Conservation (phyloP, 2,888 invertebrate genomes). For the Rutpela maculata region DNA sequence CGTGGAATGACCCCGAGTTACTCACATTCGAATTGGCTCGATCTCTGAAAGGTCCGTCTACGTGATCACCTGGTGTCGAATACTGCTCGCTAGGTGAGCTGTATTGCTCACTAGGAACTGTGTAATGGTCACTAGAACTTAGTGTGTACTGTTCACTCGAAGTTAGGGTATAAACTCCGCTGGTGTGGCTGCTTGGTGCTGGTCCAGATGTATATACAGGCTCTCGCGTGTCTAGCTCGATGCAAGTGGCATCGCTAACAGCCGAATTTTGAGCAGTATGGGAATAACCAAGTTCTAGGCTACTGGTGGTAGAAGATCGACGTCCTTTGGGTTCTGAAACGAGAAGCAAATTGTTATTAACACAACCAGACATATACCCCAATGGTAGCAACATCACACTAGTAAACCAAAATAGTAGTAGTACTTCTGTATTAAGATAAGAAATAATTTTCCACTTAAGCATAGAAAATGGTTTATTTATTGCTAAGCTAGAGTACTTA, state of each 20-base stretch:
- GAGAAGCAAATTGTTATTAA: constrained; percentile 36
- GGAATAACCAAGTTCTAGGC: constrained; percentile 89
- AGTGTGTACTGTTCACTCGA: constrained; percentile 77
- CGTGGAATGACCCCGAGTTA: constrained; percentile 87
- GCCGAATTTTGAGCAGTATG: constrained; percentile 92
- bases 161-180: constrained; percentile 89
- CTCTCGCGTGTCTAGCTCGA: constrained; percentile 78
- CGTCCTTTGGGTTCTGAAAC: constrained; percentile 75
- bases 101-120: constrained; percentile 67
- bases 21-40: constrained; percentile 88
- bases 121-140: constrained; percentile 69
- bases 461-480: no score
- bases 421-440: no score
- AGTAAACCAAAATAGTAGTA: no score
- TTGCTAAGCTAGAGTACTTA: no score
- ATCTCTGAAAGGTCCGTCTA: constrained; percentile 78
- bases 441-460: no score
- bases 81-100: constrained; percentile 66
- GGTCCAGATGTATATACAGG: constrained; percentile 78
- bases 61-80: constrained; percentile 67
- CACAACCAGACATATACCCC: not conserved
- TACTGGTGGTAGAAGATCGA: constrained; percentile 86
- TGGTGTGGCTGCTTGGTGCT: constrained; percentile 87
- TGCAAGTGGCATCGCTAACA: constrained; percentile 83
- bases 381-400: not conserved